Evolutionary conservation across 2,113 vertebrate genomes (phyloP), one percentile per base, ranked within the genome.

Genomic region (Chrysochloris asiatica): DNA sequence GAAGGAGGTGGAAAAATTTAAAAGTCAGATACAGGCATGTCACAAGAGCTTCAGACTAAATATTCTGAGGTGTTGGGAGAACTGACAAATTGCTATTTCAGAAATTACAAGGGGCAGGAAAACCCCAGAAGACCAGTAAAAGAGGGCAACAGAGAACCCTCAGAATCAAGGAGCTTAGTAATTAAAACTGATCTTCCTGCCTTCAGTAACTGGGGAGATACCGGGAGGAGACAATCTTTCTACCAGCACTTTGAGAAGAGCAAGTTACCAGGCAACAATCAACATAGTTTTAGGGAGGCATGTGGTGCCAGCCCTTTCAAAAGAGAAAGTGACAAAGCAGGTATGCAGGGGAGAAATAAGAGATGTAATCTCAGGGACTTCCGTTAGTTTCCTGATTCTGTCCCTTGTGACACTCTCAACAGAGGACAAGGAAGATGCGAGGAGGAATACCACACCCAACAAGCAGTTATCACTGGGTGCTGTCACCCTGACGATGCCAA

Each of bases 201-300:
- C 69, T 33, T 76, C 78, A 47, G 2, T 0, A 41, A 33, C 26
- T 43, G n/a, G 24, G 88, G 41, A 85, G 43, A 43, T 11, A 24
- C 33, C 2, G 41, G 36, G 48, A 28, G 7, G 54, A 78, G 63
- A 84, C 36, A 33, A 89, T 92, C 88, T n/a, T 43, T 45, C 28
- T 3, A 33, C 41, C 73, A 47, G 76, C 85, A n/a, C 28, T 41
- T 30, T 47, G 19, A 59, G 85, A 77, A 86, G 78, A 69, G 22
- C 73, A 87, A 83, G 88, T 88, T 91, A 90, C 78, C 85, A 86
- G 78, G 90, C 88, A 94, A 93, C 69, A 75, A 67, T 36, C 71
- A 94, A 48, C 33, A 48, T 1, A 33, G 76, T 56, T 88, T 90
- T 75, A 72, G 43, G 61, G 50, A 94, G 79, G 93, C 79, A 11